phyloP scores from a whole-genome alignment of 1,140 invertebrate species.

The Bilobella aurantiaca region DNA sequence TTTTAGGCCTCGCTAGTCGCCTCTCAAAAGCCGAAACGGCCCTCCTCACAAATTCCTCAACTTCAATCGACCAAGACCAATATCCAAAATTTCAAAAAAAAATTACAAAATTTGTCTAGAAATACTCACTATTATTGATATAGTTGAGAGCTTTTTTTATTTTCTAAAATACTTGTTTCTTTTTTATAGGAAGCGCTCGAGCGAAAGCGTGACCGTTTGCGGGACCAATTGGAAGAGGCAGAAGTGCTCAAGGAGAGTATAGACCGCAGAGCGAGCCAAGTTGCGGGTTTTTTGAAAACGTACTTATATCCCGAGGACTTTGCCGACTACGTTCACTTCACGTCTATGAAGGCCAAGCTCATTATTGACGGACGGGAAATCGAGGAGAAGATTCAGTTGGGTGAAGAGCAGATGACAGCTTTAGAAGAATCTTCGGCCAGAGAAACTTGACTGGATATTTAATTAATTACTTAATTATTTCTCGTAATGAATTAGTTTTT shows the following conservation, averaged over 20 bases:
- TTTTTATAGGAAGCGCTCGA: slow-evolving; percentile 58
- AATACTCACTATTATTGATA: too few relatives aligned
- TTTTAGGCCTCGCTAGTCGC: too few relatives aligned
- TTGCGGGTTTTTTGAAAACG: slow-evolving; percentile 61
- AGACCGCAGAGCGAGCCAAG: slow-evolving; percentile 63
- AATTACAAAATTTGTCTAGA: too few relatives aligned
- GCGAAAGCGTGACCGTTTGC: slow-evolving; percentile 64
- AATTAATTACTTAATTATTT: too few relatives aligned
- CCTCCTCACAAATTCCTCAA: too few relatives aligned
- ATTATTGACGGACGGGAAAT: slow-evolving; percentile 74
- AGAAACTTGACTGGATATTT: too few relatives aligned
- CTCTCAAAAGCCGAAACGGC: too few relatives aligned
- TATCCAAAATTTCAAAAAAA: too few relatives aligned
- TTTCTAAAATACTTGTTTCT: slow-evolving; percentile 27
- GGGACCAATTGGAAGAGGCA: slow-evolving; percentile 71
- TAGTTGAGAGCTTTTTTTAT: background rate
- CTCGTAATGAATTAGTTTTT: too few relatives aligned
- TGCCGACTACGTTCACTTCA: slow-evolving; percentile 75
- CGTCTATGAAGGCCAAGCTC: slow-evolving; percentile 83
- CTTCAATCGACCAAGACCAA: too few relatives aligned
- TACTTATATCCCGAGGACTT: slow-evolving; percentile 64
- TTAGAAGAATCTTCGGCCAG: slow-evolving; percentile 55
- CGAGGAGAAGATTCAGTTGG: slow-evolving; percentile 74
- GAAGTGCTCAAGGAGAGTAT: slow-evolving; percentile 72
- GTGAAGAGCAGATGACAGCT: slow-evolving; percentile 69